Evolutionary conservation across 2,113 vertebrate species (phyloP).

Genomic region (Diglossa brunneiventris): DNA sequence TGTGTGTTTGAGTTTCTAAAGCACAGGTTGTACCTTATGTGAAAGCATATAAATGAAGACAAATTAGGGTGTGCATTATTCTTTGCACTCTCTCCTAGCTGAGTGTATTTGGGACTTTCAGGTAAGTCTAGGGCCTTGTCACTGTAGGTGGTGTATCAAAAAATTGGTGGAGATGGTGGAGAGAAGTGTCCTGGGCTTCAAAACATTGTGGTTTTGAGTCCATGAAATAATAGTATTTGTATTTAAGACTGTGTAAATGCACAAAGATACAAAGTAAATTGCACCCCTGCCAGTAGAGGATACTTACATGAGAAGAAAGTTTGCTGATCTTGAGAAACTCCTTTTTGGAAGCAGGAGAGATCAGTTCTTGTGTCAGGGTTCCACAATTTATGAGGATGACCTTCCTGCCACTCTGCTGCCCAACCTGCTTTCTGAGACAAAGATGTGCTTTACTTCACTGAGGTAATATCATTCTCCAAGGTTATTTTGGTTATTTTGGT

Average conservation of each 20-base stretch:
- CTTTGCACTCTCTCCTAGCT: neutral
- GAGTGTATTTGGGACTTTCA: neutral
- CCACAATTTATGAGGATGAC: constrained; percentile 83
- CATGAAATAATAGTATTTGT: neutral
- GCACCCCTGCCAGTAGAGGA: neutral
- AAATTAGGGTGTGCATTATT: neutral
- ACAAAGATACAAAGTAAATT: neutral
- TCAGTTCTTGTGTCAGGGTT: constrained; percentile 81
- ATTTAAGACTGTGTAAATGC: neutral
- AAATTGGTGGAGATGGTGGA: neutral
- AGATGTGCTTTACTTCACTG: neutral
- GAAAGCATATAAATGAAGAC: neutral
- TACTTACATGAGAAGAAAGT: neutral
- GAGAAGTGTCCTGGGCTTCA: neutral
- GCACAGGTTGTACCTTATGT: neutral
- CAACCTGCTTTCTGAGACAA: constrained; percentile 58
- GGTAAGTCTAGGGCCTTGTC: neutral
- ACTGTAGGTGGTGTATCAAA: neutral
- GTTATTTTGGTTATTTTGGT: neutral
- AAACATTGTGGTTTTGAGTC: accelerated
- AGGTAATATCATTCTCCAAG: neutral
- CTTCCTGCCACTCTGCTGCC: constrained; percentile 61
- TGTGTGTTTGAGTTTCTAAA: neutral
- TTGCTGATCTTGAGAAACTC: constrained; percentile 81
- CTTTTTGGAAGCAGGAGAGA: constrained; percentile 83